Evolutionary conservation across 2,113 vertebrate species (phyloP).

Genomic region (Nibea coibor): DNA sequence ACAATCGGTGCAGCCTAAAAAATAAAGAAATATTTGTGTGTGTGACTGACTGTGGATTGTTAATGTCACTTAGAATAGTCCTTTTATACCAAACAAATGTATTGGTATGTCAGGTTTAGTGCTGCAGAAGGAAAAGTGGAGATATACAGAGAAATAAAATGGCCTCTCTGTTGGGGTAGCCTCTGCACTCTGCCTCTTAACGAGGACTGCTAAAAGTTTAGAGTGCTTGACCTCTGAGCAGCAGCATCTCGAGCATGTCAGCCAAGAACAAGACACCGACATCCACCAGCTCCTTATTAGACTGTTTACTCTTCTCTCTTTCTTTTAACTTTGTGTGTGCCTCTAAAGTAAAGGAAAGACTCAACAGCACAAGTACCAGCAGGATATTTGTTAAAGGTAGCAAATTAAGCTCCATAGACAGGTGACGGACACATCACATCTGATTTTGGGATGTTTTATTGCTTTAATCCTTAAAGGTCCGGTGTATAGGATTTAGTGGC

Average conservation of each 20-base stretch:
- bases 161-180: slow-evolving; percentile 1
- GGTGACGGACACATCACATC: neutral
- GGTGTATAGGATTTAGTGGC: neutral
- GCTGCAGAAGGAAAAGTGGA: neutral
- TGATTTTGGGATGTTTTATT: neutral
- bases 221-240: slow-evolving; percentile 46
- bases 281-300: slow-evolving; percentile 2
- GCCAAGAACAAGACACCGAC: slow-evolving; percentile 21
- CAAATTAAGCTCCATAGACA: neutral
- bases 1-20: slow-evolving; percentile 6
- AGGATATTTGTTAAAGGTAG: neutral
- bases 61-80: neutral
- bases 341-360: neutral
- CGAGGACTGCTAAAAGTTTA: slow-evolving; percentile 19
- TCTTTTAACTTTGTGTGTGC: slow-evolving; percentile 1
- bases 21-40: no score
- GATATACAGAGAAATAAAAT: slow-evolving; percentile 10
- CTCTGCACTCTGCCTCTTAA: slow-evolving; percentile 21
- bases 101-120: neutral
- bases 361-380: neutral
- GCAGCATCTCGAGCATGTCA: slow-evolving; percentile 26
- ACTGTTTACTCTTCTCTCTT: slow-evolving; percentile 8
- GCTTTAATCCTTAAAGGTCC: neutral
- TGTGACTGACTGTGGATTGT: neutral
- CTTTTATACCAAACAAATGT: neutral